Base-by-base conservation (phyloP, 2,797 vertebrate species). In the Bradypodion ventrale region DNA sequence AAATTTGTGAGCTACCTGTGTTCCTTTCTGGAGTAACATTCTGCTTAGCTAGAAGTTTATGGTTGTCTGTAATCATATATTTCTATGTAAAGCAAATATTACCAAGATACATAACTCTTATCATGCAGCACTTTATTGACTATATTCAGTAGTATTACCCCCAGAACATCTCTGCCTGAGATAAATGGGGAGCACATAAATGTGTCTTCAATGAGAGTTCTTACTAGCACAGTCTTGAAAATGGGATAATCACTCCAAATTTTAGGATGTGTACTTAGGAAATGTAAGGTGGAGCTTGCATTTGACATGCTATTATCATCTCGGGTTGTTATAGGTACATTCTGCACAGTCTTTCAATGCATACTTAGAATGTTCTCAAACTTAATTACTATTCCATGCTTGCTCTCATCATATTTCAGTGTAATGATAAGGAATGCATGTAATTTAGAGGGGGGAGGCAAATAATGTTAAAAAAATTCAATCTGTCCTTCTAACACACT, bases 321-420 rank as follows among this genome's bases (percentile, higher is more conserved):
- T 49, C 46, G 25, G 8, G n/a, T n/a, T 75, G 32, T 75, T 82
- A 44, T 65, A 75, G 23, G 44, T 74, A 82, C 23, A 65, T 7
- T 65, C 44, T 75, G 42, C 59, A 75, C 16, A 82, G 42, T 73
- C 44, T 66, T 75, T 66, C 46, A 69, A 12, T 75, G 16, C 5
- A 56, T 23, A 25, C 46, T 52, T 16, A 68, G 56, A 74, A 62
- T 40, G 7, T 52, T 68, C 35, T 42, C n/a, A 40, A 9, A 75
- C 40, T 63, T 75, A 29, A 25, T 83, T 75, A 42, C 37, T 56
- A 66, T 32, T 83, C 62, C 29, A 56, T 75, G 35, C 85, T 90
- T 89, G 78, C 25, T n/a, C 35, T 32, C 37, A 29, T 25, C 66
- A 15, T 7, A 12, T 16, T 44, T 72, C 2, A 1, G 2, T 69